These are phyloP conservation scores for Brachionus calyciflorus DNA, from an alignment of 1,140 invertebrate genomes.

Conservation along the genomic window DNA sequence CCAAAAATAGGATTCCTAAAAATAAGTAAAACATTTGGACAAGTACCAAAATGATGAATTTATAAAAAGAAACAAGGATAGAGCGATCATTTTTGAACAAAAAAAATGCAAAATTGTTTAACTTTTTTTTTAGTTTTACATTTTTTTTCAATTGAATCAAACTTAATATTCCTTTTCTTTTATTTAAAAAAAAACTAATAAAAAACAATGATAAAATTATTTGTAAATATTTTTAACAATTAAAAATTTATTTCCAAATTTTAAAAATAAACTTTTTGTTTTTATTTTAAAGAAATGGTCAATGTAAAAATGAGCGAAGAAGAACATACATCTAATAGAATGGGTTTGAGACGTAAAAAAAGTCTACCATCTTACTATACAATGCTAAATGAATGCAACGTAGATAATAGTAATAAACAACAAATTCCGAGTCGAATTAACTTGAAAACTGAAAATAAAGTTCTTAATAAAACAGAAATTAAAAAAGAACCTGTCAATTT, in stretches of 20 bases:
- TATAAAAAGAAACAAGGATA: neutral
- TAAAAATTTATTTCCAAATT: neutral
- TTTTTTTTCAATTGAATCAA: neutral
- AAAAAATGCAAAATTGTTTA: neutral
- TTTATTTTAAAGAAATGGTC: neutral
- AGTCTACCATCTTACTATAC: neutral
- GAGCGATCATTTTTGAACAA: constrained; percentile 10
- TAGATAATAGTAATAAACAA: no score
- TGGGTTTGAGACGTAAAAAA: neutral
- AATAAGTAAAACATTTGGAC: neutral
- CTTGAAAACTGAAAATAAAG: neutral
- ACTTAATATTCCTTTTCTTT: constrained; percentile 12
- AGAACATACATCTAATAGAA: neutral
- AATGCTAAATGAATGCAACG: neutral
- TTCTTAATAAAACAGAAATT: neutral
- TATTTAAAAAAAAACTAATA: constrained; percentile 13
- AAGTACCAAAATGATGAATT: neutral
- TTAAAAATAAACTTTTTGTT: neutral
- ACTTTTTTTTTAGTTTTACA: constrained; percentile 13
- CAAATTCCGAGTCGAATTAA: neutral
- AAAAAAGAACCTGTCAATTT: constrained; percentile 1
- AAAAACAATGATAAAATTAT: no score
- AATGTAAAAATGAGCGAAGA: constrained; percentile 19
- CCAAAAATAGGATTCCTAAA: constrained; percentile 5
- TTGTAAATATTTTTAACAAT: no score